Base-by-base conservation (phyloP, 2,797 vertebrate species). In the Darevskia mixta region DNA sequence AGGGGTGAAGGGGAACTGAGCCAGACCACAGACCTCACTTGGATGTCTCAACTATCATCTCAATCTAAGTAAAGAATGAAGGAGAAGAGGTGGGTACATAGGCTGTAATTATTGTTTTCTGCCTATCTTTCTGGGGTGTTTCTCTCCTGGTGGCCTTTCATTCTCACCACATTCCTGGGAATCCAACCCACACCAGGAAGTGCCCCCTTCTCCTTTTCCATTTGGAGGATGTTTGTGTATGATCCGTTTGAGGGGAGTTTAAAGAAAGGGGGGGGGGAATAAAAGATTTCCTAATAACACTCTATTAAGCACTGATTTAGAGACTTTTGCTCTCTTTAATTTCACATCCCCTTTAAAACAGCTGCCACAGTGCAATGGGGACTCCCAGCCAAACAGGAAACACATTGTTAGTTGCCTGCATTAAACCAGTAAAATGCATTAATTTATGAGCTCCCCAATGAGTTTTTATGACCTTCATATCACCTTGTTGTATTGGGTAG, bases 271-370 rank as follows among this genome's bases (percentile, higher is more conserved):
- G 9, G 8, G 9, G 18, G 15, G 17, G 0, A 8, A 79, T 6
- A 64, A 18, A 27, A 43, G 92, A 94, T 88, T 78, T 94, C 80
- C 91, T 92, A 95, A 95, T 90, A 90, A 93, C 91, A 94, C 93
- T 81, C 95, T 96, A 95, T 96, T 97, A 96, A 97, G 95, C 94
- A 95, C 95, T 96, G 94, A 96, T 96, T 96, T 95, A 91, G 95
- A 94, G 95, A 95, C 79, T 93, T 89, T 77, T 94, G 79, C 90
- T 86, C 95, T 93, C 93, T 95, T 96, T 94, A 93, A 92, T 92
- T 96, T 96, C 94, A 92, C 66, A 76, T 94, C 94, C 95, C 95
- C 95, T 96, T 95, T 91, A 88, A 93, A 91, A 84, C 92, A 96
- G 95, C 93, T 91, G 94, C 92, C 79, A 76, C 84, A 91, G 94